Conservation (phyloP, 2,888 invertebrate genomes). For the Atethmia centrago region DNA sequence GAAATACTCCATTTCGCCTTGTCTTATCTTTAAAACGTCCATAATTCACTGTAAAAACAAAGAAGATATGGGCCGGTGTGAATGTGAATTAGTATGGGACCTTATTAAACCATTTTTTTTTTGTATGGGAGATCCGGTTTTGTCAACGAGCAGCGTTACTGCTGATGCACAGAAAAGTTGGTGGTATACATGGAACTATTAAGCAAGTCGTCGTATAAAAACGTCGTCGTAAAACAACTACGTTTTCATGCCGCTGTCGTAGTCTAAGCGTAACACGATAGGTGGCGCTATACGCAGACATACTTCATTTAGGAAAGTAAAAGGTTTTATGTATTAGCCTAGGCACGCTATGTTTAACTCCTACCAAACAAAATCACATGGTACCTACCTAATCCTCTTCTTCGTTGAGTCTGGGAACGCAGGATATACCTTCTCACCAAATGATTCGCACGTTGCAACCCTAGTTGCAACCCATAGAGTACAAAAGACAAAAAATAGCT, state of each 20-base stretch:
- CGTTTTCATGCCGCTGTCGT: background rate
- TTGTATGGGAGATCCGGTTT: too few relatives aligned
- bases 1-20: too few relatives aligned
- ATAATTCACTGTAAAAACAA: too few relatives aligned
- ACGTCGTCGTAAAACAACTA: background rate
- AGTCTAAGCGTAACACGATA: slow-evolving; percentile 19
- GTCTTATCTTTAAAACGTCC: background rate
- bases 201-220: background rate
- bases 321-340: background rate
- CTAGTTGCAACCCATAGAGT: background rate
- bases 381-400: background rate
- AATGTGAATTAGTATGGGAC: background rate
- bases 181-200: background rate
- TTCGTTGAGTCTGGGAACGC: background rate
- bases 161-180: background rate
- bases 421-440: background rate
- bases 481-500: too few relatives aligned
- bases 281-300: slow-evolving; percentile 37
- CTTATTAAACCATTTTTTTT: background rate
- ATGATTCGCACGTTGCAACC: background rate
- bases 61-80: background rate
- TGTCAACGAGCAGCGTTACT: background rate
- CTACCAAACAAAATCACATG: background rate
- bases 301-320: background rate
- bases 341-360: background rate